Conservation (phyloP, 1,140 invertebrate genomes). For the Drosophila punjabiensis region DNA sequence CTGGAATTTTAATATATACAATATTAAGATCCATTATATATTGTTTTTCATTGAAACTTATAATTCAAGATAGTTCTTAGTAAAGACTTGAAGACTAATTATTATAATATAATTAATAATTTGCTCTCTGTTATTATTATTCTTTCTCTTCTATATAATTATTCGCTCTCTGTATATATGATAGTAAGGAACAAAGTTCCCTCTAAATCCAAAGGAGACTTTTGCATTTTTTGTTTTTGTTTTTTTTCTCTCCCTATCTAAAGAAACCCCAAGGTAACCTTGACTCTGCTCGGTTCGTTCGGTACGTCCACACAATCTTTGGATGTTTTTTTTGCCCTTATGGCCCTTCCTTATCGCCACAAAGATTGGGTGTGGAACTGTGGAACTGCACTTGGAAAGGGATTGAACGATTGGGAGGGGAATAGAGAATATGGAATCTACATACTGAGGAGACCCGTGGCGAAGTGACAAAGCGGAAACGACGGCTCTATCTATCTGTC, state of each 20-base stretch:
- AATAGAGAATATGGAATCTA: background rate
- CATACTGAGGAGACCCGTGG: background rate
- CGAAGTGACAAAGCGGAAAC: constrained; percentile 41
- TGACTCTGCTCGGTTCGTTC: background rate
- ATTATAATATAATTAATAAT: too few relatives aligned
- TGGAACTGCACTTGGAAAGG: constrained; percentile 11
- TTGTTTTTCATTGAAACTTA: too few relatives aligned
- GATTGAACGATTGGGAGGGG: background rate
- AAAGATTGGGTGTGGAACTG: constrained; percentile 5
- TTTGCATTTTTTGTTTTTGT: too few relatives aligned
- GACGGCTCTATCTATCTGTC: constrained; percentile 15
- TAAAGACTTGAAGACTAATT: too few relatives aligned
- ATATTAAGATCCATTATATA: too few relatives aligned
- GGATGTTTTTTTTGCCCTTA: constrained; percentile 8
- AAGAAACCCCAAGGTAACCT: constrained; percentile 12
- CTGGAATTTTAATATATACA: too few relatives aligned
- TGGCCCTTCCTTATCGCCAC: constrained; percentile 20
- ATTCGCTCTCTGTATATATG: too few relatives aligned
- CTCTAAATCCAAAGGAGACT: too few relatives aligned
- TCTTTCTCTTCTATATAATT: too few relatives aligned
- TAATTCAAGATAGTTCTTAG: background rate
- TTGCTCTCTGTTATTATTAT: too few relatives aligned
- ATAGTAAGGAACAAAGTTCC: background rate
- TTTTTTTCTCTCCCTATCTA: constrained; percentile 3
- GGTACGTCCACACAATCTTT: constrained; percentile 2